Conservation (phyloP, 2,797 vertebrate genomes). For the Cossypha niveicapilla region DNA sequence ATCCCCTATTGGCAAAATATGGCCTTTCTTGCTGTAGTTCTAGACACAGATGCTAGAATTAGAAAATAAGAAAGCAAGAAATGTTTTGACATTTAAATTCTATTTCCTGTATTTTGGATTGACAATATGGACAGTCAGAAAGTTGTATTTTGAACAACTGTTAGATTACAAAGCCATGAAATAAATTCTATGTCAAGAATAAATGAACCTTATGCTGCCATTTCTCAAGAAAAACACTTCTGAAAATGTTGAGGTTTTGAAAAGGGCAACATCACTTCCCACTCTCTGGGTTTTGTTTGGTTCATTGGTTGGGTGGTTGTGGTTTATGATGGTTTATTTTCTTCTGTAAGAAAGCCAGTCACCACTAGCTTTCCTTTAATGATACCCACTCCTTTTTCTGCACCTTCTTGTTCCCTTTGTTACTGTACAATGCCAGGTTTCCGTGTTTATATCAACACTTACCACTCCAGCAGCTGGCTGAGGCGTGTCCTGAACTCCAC, state of each 20-base stretch:
- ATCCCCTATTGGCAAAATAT: slow-evolving; percentile 1
- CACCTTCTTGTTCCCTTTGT: not conserved
- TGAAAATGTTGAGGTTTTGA: not conserved
- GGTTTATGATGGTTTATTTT: not conserved
- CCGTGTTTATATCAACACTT: not conserved
- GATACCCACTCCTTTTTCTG: not conserved
- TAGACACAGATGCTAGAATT: not conserved
- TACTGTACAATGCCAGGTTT: not conserved
- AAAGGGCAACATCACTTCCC: not conserved
- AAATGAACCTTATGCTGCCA: not conserved
- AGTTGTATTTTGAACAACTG: not conserved
- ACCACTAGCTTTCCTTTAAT: not conserved
- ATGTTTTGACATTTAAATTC: slow-evolving; percentile 39
- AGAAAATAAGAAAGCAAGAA: slow-evolving; percentile 27
- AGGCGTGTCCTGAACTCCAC: not conserved
- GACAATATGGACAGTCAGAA: not conserved
- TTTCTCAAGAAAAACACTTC: not conserved
- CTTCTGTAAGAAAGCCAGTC: not conserved
- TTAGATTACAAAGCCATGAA: not conserved
- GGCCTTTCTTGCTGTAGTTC: not conserved
- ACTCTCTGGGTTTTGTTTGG: not conserved
- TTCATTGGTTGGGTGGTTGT: not conserved
- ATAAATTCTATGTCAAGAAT: not conserved
- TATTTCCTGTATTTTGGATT: not conserved
- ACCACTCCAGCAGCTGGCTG: not conserved